A percentile compares a stretch with the other conserved stretches of the same genome.
Evolutionary conservation across 2,888 invertebrate species (phyloP).

Genomic region (Lasioglossum calceatum): DNA sequence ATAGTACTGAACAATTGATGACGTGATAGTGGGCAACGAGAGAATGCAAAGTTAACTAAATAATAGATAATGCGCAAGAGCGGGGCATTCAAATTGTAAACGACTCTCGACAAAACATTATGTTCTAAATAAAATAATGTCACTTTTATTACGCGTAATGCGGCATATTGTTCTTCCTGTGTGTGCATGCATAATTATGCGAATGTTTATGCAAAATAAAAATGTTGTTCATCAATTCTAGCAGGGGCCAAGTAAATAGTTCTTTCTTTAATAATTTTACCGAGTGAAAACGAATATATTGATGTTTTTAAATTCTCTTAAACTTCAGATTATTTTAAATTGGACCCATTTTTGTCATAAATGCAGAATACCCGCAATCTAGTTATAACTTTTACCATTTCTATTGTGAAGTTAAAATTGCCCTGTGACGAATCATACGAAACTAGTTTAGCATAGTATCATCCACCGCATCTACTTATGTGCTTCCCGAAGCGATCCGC

Average conservation of each 20-base stretch:
- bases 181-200: not conserved
- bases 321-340: not conserved
- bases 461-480: not conserved
- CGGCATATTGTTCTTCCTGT: not conserved
- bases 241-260: not conserved
- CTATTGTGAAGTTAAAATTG: not conserved
- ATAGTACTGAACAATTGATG: not conserved
- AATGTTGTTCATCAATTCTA: not conserved
- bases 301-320: too few relatives aligned
- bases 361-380: not conserved
- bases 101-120: not conserved
- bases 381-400: not conserved
- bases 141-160: not conserved
- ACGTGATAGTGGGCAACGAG: not conserved
- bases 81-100: conserved; percentile 3
- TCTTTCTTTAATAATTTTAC: not conserved
- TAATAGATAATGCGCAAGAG: not conserved
- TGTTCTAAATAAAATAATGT: not conserved
- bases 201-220: not conserved
- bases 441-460: not conserved
- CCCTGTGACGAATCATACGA: not conserved
- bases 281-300: not conserved
- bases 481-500: not conserved
- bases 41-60: not conserved
- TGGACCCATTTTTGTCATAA: not conserved